Evolutionary conservation across 1,140 invertebrate species (phyloP).

Genomic region (Penaeus japonicus): DNA sequence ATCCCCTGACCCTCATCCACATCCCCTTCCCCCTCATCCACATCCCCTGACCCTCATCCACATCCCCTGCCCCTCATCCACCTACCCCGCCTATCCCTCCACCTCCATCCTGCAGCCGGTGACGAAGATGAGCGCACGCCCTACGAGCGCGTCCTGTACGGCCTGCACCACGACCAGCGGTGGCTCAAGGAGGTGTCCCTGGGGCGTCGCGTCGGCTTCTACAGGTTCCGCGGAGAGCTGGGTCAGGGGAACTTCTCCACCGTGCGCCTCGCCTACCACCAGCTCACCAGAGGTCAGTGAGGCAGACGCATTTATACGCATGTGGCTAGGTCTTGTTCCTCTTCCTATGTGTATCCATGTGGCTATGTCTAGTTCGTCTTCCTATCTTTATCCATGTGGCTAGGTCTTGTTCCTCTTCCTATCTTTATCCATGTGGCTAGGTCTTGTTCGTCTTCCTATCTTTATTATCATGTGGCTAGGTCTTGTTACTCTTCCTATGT

Average conservation of each 20-base stretch:
- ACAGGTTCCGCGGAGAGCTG: constrained; percentile 75
- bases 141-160: constrained; percentile 62
- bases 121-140: constrained; percentile 53
- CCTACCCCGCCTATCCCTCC: no score
- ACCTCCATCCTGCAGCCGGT: neutral
- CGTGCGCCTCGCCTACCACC: constrained; percentile 85
- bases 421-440: no score
- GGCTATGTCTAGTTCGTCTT: no score
- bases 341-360: no score
- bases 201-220: constrained; percentile 75
- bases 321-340: no score
- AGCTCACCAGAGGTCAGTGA: constrained; percentile 79
- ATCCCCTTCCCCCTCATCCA: neutral
- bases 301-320: neutral
- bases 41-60: neutral
- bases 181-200: constrained; percentile 72
- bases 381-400: no score
- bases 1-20: neutral
- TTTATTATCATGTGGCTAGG: no score
- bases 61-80: no score
- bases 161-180: constrained; percentile 66
- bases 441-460: no score
- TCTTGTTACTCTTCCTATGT: no score
- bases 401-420: no score
- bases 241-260: constrained; percentile 90